phyloP scores from a whole-genome alignment of 2,797 vertebrate genomes.

The Alectoris magna region DNA sequence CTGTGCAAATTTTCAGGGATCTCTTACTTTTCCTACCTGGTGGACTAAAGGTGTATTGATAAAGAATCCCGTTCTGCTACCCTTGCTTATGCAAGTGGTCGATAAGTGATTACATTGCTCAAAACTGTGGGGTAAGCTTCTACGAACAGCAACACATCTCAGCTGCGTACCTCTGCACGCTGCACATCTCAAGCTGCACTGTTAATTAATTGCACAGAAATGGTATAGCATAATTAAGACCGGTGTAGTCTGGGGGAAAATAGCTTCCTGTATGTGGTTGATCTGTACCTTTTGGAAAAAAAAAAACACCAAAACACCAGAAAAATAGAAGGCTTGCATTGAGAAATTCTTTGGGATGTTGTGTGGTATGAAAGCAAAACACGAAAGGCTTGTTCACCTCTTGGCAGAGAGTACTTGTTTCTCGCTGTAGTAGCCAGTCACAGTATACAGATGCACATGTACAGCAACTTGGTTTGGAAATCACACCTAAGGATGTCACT shows the following conservation, averaged over 20 bases:
- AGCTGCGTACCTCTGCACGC: background rate
- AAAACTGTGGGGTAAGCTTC: background rate
- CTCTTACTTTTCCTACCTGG: background rate
- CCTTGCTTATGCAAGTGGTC: background rate
- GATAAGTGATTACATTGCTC: background rate
- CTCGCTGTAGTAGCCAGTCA: background rate
- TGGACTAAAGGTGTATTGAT: background rate
- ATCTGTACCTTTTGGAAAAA: background rate
- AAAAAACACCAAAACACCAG: background rate
- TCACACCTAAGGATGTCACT: background rate
- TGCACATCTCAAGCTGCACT: background rate
- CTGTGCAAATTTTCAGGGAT: background rate
- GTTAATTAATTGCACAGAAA: background rate
- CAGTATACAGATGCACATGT: background rate
- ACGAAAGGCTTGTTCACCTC: background rate
- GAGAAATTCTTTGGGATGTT: background rate
- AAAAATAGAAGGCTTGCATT: background rate
- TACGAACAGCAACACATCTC: background rate
- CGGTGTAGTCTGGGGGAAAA: background rate
- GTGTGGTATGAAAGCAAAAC: background rate
- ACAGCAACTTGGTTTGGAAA: background rate
- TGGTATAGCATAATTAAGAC: background rate
- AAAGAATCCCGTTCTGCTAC: background rate
- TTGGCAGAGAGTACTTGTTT: background rate
- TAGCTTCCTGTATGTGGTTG: rapidly evolving